Conservation (phyloP, 2,888 invertebrate species). For the Plagiodera versicolora region DNA sequence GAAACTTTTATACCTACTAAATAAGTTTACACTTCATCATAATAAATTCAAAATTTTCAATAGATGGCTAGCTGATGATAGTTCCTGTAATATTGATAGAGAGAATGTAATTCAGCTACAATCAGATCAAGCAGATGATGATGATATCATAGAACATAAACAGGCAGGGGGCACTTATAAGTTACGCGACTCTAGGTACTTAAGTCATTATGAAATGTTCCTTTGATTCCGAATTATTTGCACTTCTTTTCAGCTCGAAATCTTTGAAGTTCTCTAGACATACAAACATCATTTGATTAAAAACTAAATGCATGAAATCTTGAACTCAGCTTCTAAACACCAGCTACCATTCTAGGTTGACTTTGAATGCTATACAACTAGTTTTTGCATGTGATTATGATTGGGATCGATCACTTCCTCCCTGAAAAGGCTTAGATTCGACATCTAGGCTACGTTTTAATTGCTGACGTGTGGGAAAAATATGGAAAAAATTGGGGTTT, state of each 20-base stretch:
- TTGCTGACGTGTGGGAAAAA: no score
- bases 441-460: no score
- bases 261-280: not conserved
- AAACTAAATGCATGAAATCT: conserved; percentile 1
- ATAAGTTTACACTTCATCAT: not conserved
- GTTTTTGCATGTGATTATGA: not conserved
- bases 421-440: no score
- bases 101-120: conserved; percentile 51
- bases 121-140: conserved; percentile 58
- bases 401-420: not conserved
- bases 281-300: not conserved
- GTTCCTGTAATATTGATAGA: conserved; percentile 51
- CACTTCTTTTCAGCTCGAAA: conserved; percentile 5
- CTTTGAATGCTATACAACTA: not conserved
- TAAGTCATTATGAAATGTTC: conserved; percentile 2
- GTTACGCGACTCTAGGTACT: conserved; percentile 72
- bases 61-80: conserved; percentile 54
- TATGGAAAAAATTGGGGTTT: no score
- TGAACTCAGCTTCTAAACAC: conserved; percentile 12
- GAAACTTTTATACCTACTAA: not conserved
- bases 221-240: not conserved
- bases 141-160: conserved; percentile 55
- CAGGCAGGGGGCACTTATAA: conserved; percentile 66
- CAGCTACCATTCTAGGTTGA: conserved; percentile 15
- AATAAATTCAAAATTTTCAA: conserved; percentile 18